phyloP scores from a whole-genome alignment of 2,113 vertebrate species.

The Prunella fulvescens region DNA sequence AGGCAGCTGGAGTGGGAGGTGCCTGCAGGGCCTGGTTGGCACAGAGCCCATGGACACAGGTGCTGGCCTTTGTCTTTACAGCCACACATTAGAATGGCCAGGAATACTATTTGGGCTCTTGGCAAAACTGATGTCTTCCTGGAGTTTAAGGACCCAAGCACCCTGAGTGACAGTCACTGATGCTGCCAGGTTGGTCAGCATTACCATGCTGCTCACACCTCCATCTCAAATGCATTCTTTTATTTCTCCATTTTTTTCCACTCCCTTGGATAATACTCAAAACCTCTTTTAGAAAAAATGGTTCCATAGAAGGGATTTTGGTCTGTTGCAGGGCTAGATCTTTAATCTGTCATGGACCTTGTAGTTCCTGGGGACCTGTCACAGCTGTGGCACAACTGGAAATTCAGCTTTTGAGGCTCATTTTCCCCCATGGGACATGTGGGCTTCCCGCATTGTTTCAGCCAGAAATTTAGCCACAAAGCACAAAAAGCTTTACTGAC shows the following conservation, averaged over 20 bases:
- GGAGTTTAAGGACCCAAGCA: not conserved
- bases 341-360: not conserved
- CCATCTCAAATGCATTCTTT: not conserved
- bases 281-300: not conserved
- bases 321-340: not conserved
- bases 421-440: not conserved
- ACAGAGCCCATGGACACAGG: not conserved
- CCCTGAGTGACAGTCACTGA: not conserved
- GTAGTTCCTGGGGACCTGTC: not conserved
- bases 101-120: not conserved
- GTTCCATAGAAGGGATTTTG: not conserved
- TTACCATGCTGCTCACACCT: not conserved
- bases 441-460: not conserved
- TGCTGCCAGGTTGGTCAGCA: not conserved
- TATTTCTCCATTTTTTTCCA: not conserved
- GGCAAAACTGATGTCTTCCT: not conserved
- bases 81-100: not conserved
- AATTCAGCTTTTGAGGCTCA: not conserved
- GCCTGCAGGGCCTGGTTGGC: not conserved
- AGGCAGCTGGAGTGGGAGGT: not conserved
- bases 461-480: not conserved
- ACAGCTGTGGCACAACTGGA: not conserved
- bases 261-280: not conserved
- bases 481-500: slow-evolving; percentile 30
- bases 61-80: not conserved